phyloP scores from a whole-genome alignment of 2,888 invertebrate genomes.

The Lasioglossum malachurum region DNA sequence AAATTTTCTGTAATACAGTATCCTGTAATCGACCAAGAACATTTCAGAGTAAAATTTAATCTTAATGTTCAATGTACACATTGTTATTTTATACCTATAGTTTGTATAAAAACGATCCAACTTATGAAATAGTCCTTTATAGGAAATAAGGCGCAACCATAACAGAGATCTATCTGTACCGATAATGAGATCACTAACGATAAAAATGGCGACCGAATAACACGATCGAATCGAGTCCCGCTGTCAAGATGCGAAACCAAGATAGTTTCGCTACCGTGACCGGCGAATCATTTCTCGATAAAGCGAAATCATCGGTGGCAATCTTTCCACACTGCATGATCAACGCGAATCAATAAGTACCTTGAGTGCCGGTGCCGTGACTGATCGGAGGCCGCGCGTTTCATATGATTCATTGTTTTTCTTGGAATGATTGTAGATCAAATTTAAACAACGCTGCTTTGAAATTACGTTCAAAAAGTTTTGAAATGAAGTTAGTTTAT shows the following conservation, averaged over 20 bases:
- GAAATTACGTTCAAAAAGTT: neutral
- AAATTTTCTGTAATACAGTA: too few species aligned
- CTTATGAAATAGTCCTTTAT: neutral
- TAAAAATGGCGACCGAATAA: conserved; percentile 19
- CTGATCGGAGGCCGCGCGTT: neutral
- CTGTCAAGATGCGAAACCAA: conserved; percentile 42
- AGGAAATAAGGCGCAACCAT: conserved; percentile 4
- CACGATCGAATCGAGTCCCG: conserved; percentile 35
- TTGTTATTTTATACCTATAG: neutral
- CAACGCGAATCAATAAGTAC: conserved; percentile 25
- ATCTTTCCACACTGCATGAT: conserved; percentile 38
- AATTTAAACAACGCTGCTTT: neutral
- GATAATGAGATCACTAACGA: conserved; percentile 15
- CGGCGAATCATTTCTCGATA: conserved; percentile 36
- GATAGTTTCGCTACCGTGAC: conserved; percentile 25
- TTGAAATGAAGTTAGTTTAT: neutral
- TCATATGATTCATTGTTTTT: neutral
- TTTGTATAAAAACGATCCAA: neutral
- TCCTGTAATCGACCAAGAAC: too few species aligned
- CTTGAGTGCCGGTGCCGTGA: neutral
- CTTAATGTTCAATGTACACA: neutral
- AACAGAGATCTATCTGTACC: neutral
- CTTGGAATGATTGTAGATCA: neutral
- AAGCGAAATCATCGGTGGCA: conserved; percentile 16
- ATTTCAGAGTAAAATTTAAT: too few species aligned